Percentiles rank a stretch among this genome's conserved stretches.
Evolutionary conservation across 2,888 invertebrate species (phyloP).

Genomic region (Papilio elwesi): DNA sequence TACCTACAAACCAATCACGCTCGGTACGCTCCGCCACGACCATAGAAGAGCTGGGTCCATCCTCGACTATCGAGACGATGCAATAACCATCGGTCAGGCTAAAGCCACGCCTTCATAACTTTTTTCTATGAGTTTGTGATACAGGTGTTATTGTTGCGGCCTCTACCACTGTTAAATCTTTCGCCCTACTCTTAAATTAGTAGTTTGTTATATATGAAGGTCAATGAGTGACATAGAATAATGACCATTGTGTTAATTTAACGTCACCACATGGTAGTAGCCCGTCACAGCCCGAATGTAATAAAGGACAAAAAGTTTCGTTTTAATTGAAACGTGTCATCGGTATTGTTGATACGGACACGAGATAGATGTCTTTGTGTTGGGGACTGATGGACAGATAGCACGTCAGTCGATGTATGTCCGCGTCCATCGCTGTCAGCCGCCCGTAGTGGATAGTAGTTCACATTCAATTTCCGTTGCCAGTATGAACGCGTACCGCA

Average conservation of each 20-base stretch:
- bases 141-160: no score
- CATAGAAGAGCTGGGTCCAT: no score
- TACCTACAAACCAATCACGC: no score
- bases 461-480: constrained; percentile 74
- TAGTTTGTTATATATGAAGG: no score
- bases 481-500: constrained; percentile 54
- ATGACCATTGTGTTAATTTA: background rate
- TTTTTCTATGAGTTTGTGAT: no score
- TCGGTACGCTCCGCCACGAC: no score
- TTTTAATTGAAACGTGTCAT: constrained; percentile 53
- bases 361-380: constrained; percentile 68
- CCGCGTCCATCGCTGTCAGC: constrained; percentile 47
- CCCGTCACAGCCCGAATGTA: background rate
- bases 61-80: no score
- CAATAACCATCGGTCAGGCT: no score
- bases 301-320: constrained; percentile 25
- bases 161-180: no score
- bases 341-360: constrained; percentile 46
- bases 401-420: constrained; percentile 45
- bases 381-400: constrained; percentile 50
- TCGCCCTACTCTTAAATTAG: no score
- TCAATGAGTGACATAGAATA: no score
- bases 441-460: constrained; percentile 60
- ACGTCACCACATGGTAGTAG: background rate
- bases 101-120: no score